Conservation (phyloP, 2,113 vertebrate genomes). For the Ranitomeya imitator region DNA sequence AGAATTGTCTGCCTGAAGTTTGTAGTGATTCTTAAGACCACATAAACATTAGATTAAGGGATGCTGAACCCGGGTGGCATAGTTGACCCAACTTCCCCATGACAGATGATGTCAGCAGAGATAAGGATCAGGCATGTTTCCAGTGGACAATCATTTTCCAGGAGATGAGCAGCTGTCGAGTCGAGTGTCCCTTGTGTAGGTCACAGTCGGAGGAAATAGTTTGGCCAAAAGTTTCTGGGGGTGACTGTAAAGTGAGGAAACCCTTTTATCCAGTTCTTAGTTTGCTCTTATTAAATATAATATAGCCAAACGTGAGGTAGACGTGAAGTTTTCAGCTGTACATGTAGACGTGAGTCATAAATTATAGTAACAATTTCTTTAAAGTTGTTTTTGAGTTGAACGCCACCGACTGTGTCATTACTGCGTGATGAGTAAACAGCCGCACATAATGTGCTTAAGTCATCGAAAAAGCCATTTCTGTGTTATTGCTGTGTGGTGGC, state of each 20-base stretch:
- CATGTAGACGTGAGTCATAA: background rate
- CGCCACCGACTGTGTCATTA: background rate
- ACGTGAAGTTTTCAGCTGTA: background rate
- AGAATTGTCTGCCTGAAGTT: background rate
- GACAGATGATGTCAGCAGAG: no score
- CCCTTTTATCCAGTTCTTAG: background rate
- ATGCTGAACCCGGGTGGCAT: no score
- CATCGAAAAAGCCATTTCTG: background rate
- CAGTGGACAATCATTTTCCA: no score
- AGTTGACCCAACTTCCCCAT: no score
- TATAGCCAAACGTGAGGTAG: background rate
- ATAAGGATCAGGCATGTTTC: no score
- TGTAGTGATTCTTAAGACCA: background rate
- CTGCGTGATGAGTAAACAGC: background rate
- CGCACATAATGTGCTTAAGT: background rate
- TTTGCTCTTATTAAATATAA: background rate
- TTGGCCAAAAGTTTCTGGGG: no score
- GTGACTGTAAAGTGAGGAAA: no score
- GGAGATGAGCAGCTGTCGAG: no score
- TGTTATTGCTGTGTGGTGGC: background rate
- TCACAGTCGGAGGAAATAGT: no score
- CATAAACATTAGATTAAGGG: no score
- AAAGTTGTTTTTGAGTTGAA: background rate
- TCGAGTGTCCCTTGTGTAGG: no score
- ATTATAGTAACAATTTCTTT: background rate